Percentiles rank a stretch among this genome's conserved stretches.
Conservation (phyloP, 1,140 invertebrate genomes). For the Stegodyphus mimosarum region DNA sequence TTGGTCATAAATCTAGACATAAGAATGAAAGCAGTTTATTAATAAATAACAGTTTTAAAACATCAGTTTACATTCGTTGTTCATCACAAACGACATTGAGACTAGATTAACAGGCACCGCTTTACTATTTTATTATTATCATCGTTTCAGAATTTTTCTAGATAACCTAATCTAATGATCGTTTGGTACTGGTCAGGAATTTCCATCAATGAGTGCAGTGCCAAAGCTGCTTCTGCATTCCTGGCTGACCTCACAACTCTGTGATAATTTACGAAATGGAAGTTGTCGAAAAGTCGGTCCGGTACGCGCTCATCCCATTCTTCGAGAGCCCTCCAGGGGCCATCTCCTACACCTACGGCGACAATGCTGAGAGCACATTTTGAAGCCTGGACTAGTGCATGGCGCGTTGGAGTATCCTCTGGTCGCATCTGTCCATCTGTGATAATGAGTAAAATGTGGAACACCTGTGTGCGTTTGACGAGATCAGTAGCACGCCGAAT, state of each 20-base stretch:
- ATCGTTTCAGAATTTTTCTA: slow-evolving; percentile 28
- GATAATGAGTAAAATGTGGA: slow-evolving; percentile 72
- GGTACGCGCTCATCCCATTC: slow-evolving; percentile 72
- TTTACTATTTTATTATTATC: too few relatives aligned
- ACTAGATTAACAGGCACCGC: too few relatives aligned
- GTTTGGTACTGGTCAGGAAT: slow-evolving; percentile 59
- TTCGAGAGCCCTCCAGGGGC: slow-evolving; percentile 72
- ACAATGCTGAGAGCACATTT: slow-evolving; percentile 72
- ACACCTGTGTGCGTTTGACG: slow-evolving; percentile 61
- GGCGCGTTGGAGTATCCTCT: slow-evolving; percentile 65
- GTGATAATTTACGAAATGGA: slow-evolving; percentile 73
- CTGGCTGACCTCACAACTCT: slow-evolving; percentile 56
- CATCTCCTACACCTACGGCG: slow-evolving; percentile 74
- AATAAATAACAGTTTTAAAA: too few relatives aligned
- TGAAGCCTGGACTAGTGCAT: slow-evolving; percentile 72
- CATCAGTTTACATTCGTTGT: too few relatives aligned
- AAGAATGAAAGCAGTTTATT: too few relatives aligned
- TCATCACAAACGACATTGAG: too few relatives aligned
- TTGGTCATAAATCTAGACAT: too few relatives aligned
- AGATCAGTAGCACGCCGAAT: slow-evolving; percentile 46
- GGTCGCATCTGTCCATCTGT: slow-evolving; percentile 72
- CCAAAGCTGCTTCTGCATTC: slow-evolving; percentile 54
- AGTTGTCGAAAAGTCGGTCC: slow-evolving; percentile 72
- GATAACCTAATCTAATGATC: slow-evolving; percentile 43
- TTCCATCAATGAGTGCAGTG: slow-evolving; percentile 58